Base-by-base conservation (phyloP, 1,140 invertebrate genomes). In the Lerema accius region DNA sequence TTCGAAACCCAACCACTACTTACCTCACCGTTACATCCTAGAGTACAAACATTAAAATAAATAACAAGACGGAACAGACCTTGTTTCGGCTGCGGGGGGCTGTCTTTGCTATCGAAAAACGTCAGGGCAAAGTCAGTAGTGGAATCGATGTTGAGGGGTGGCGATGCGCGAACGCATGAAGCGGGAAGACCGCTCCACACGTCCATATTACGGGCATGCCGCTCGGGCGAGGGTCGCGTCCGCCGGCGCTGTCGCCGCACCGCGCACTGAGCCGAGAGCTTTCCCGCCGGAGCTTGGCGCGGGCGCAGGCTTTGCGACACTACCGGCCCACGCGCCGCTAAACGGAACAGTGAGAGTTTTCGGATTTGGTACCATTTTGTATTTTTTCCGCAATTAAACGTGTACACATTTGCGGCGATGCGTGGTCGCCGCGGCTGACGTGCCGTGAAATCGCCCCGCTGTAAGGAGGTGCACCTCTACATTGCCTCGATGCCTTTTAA, bases 121-220 rank as follows among this genome's bases (percentile, higher is more conserved):
- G 74, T 58, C 17, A 82, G 69, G 2, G 78, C 73, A 61, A 82
- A 86, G 51, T 78, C 68, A 23, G 76, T 58, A 67, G 59, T 64
- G 28, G 68, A 60, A 46, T 76, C 74, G 43, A 73, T 63, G 63
- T 68, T 74, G 53, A 80, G 66, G 61, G 77, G 70, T 65, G 73
- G 62, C 49, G 73, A 64, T 42, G 70, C 73, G 73, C 71, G 82
- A 62, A 73, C 76, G 80, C 81, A 79, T 59, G 76, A 59, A 66
- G 80, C 73, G 74, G 76, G 70, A 50, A 69, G 71, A 51, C 76
- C 73, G 75, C 81, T 78, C 80, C 81, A 86, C 65, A 82, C 78
- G 74, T 82, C 83, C 83, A 86, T 86, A 70, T 69, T 77, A 64
- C 72, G 49, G 55, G 67, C 83, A 86, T 86, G 48, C 69, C 74